Conservation (phyloP, 1,140 invertebrate species). For the Caenorhabditis remanei region DNA sequence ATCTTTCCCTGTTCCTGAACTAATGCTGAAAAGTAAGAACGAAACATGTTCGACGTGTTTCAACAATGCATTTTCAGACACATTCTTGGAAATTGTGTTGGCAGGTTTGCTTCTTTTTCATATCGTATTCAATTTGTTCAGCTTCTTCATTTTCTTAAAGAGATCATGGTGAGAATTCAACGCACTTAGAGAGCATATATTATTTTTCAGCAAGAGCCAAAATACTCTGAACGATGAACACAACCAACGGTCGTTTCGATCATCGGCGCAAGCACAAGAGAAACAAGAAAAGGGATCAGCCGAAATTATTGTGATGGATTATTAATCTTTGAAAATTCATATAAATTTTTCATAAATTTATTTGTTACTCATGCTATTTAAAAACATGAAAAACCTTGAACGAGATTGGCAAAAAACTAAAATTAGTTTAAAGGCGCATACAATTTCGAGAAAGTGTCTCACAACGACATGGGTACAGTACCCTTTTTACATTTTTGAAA, state of each 20-base stretch:
- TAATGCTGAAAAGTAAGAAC: neutral
- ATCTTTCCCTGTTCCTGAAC: constrained; percentile 4
- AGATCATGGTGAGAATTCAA: neutral
- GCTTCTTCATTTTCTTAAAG: constrained; percentile 14
- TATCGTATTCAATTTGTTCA: constrained; percentile 1
- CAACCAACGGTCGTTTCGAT: neutral
- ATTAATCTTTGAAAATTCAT: neutral
- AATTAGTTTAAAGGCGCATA: too few relatives aligned
- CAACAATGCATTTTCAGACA: neutral
- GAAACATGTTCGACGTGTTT: neutral
- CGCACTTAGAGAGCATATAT: neutral
- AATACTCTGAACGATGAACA: neutral
- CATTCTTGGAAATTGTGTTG: neutral
- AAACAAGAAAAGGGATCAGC: constrained; percentile 20
- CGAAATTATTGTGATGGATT: constrained; percentile 37
- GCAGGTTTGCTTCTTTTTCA: neutral
- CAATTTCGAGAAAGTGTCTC: too few relatives aligned
- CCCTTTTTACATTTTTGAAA: too few relatives aligned
- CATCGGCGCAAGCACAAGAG: neutral
- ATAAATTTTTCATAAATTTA: too few relatives aligned
- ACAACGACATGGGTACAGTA: too few relatives aligned
- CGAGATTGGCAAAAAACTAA: too few relatives aligned
- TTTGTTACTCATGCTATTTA: too few relatives aligned
- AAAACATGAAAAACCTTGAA: too few relatives aligned
- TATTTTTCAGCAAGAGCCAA: constrained; percentile 17